Conservation (phyloP, 2,888 invertebrate genomes). For the Athalia rosae region DNA sequence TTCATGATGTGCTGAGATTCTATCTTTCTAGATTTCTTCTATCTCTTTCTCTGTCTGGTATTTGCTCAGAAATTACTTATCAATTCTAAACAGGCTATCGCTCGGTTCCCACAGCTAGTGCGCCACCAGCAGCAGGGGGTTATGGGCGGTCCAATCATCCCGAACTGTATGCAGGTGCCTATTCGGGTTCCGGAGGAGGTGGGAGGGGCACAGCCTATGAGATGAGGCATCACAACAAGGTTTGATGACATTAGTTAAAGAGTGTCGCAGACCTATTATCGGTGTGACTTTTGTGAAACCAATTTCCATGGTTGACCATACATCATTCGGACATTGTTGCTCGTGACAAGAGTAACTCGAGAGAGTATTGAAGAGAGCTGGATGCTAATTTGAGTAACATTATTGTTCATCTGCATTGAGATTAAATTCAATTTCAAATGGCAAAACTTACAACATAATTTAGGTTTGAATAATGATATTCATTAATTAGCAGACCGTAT, state of each 20-base stretch:
- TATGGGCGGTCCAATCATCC: conserved; percentile 75
- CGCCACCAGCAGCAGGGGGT: conserved; percentile 75
- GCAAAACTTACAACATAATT: neutral
- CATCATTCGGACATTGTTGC: conserved; percentile 24
- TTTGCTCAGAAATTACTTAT: conserved; percentile 51
- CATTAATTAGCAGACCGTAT: neutral
- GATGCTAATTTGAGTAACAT: conserved; percentile 17
- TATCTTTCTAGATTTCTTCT: conserved; percentile 43
- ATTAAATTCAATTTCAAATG: neutral
- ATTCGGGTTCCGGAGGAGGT: conserved; percentile 75
- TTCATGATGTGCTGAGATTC: too few species aligned
- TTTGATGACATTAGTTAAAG: conserved; percentile 74
- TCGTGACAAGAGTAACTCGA: conserved; percentile 3
- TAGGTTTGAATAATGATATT: neutral
- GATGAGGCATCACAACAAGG: conserved; percentile 85
- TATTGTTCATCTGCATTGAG: neutral
- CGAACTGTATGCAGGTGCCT: conserved; percentile 84
- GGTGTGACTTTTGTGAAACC: conserved; percentile 30
- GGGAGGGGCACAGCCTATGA: conserved; percentile 79
- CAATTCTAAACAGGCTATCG: conserved; percentile 72
- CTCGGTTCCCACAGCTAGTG: conserved; percentile 73
- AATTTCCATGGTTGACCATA: conserved; percentile 8
- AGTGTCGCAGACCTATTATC: conserved; percentile 51
- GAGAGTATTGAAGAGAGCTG: conserved; percentile 31
- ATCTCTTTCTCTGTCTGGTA: conserved; percentile 52